Percentiles rank a stretch among this genome's conserved stretches.
Conservation (phyloP, 2,113 vertebrate species). For the Cheirogaleus medius region DNA sequence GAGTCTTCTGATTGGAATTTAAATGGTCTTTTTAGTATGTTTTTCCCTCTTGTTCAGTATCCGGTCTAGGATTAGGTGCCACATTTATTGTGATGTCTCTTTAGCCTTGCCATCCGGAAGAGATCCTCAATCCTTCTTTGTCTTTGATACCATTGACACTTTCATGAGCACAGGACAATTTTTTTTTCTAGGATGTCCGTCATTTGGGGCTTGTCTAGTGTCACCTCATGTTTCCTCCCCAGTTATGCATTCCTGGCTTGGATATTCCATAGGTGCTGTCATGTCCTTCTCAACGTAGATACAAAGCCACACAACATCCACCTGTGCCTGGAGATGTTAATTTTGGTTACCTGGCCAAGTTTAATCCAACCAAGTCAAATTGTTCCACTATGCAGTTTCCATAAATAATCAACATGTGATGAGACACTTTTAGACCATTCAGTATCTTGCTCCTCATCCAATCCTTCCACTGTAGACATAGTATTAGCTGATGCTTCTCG, state of each 20-base stretch:
- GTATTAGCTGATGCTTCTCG: not conserved
- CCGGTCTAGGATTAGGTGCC: fast-evolving
- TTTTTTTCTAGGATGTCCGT: not conserved
- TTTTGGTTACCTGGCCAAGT: not conserved
- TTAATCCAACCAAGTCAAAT: not conserved
- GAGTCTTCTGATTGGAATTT: no score
- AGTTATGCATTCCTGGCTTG: not conserved
- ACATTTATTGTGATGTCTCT: not conserved
- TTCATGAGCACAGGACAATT: no score
- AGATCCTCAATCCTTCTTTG: not conserved
- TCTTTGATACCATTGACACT: not conserved
- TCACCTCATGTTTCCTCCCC: not conserved
- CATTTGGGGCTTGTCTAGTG: not conserved
- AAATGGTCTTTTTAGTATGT: not conserved
- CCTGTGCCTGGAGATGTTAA: not conserved
- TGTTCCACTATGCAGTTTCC: not conserved
- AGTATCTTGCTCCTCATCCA: no score
- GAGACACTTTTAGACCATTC: not conserved
- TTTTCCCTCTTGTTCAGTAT: not conserved
- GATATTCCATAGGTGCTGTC: not conserved
- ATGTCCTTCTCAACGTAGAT: not conserved
- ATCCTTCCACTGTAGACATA: not conserved
- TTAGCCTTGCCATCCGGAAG: not conserved
- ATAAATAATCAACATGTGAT: not conserved
- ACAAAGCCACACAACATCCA: not conserved